Evolutionary conservation across 1,140 invertebrate species (phyloP).

Genomic region (Trissolcus basalis): DNA sequence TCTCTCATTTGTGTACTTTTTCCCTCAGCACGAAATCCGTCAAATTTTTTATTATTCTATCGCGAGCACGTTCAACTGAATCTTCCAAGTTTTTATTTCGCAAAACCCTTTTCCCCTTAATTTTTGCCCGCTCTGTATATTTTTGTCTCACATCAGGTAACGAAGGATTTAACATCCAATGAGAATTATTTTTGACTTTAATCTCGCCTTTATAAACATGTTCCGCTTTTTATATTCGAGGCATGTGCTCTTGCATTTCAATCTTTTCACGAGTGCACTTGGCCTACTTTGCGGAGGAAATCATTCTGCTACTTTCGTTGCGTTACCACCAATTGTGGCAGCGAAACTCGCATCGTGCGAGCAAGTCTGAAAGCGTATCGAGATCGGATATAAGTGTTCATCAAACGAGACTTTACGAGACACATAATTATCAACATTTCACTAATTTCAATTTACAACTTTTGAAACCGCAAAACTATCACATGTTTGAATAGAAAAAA

Average conservation of each 20-base stretch:
- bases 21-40: background rate
- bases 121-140: too few relatives aligned
- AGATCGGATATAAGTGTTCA: conserved; percentile 51
- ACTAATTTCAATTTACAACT: conserved; percentile 23
- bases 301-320: conserved; percentile 60
- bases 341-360: conserved; percentile 49
- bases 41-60: conserved; percentile 2
- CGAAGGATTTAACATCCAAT: conserved; percentile 37
- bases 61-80: conserved; percentile 1
- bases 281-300: conserved; percentile 53
- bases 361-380: conserved; percentile 63
- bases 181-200: conserved; percentile 53
- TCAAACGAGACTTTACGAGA: conserved; percentile 45
- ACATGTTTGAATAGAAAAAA: too few relatives aligned
- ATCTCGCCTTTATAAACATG: conserved; percentile 51
- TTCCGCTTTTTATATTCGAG: conserved; percentile 55
- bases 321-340: conserved; percentile 45
- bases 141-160: conserved; percentile 13
- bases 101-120: too few relatives aligned
- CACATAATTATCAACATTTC: conserved; percentile 52
- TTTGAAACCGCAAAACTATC: conserved; percentile 7
- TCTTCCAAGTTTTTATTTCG: conserved; percentile 3
- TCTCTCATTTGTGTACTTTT: conserved; percentile 21
- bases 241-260: conserved; percentile 53
- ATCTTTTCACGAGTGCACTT: conserved; percentile 60